These are phyloP conservation scores for Euplexia lucipara DNA, from an alignment of 2,888 invertebrate species.

Conservation along the genomic window DNA sequence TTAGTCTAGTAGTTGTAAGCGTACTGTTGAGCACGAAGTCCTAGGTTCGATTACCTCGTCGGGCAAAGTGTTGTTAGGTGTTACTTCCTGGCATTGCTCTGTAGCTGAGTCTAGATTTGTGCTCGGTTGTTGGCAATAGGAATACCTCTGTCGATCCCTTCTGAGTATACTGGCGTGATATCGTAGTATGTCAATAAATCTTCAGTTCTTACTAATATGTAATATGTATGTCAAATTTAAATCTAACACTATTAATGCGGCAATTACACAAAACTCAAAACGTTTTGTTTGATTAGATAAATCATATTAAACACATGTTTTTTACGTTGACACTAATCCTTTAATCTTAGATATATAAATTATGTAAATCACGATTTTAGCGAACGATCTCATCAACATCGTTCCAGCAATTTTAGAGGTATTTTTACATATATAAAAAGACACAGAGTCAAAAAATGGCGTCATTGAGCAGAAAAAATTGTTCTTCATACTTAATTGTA, in stretches of 20 bases:
- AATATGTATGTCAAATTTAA: constrained; percentile 6
- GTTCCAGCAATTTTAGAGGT: constrained; percentile 12
- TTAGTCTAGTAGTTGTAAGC: too few species aligned
- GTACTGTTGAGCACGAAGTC: too few species aligned
- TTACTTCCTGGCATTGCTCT: too few species aligned
- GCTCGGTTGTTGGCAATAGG: too few species aligned
- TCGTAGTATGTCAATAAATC: not conserved
- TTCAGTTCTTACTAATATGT: not conserved
- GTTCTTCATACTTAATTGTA: constrained; percentile 13
- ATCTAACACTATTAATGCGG: not conserved
- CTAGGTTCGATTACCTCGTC: too few species aligned
- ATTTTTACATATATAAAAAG: constrained; percentile 14
- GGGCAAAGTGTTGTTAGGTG: too few species aligned
- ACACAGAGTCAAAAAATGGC: not conserved
- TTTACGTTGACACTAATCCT: constrained; percentile 22
- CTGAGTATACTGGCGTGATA: too few species aligned
- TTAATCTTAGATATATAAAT: constrained; percentile 16
- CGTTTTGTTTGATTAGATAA: constrained; percentile 9
- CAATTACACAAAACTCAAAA: constrained; percentile 15
- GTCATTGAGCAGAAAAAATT: not conserved
- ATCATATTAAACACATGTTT: constrained; percentile 13
- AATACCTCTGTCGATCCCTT: too few species aligned
- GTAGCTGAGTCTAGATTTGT: too few species aligned
- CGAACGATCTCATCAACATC: constrained; percentile 13
- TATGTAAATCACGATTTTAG: constrained; percentile 9